phyloP scores from a whole-genome alignment of 2,113 vertebrate genomes.

The Genyomyrus donnyi region DNA sequence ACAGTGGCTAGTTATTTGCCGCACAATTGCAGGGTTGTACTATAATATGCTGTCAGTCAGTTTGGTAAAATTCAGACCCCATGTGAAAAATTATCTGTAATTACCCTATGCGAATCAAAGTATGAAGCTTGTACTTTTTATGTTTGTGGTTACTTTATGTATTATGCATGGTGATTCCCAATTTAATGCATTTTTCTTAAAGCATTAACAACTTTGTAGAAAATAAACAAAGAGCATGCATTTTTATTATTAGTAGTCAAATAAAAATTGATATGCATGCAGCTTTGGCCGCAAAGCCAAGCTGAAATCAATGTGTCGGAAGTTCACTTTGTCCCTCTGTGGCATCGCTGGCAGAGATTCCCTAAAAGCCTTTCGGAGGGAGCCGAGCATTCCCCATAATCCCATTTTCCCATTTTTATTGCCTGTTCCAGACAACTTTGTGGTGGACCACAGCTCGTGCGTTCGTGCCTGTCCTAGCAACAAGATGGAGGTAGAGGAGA shows the following conservation, averaged over 20 bases:
- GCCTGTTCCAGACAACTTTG: constrained; percentile 81
- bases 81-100: not conserved
- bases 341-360: not conserved
- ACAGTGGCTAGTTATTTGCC: not conserved
- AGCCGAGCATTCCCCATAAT: not conserved
- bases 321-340: not conserved
- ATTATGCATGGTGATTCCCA: not conserved
- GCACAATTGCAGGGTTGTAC: not conserved
- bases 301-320: not conserved
- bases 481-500: constrained; percentile 98
- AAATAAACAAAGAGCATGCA: not conserved
- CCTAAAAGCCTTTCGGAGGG: not conserved
- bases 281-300: not conserved
- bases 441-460: constrained; percentile 95
- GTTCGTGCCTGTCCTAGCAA: constrained; percentile 92
- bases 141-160: not conserved
- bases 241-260: not conserved
- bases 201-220: not conserved
- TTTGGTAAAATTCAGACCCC: not conserved
- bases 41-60: not conserved
- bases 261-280: not conserved
- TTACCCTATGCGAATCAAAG: not conserved
- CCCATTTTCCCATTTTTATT: not conserved
- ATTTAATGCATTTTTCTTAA: not conserved
- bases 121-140: not conserved